A percentile compares a stretch with the other conserved stretches of the same genome.
Conservation (phyloP, 2,797 vertebrate species). For the Phyllotis vaccarum region DNA sequence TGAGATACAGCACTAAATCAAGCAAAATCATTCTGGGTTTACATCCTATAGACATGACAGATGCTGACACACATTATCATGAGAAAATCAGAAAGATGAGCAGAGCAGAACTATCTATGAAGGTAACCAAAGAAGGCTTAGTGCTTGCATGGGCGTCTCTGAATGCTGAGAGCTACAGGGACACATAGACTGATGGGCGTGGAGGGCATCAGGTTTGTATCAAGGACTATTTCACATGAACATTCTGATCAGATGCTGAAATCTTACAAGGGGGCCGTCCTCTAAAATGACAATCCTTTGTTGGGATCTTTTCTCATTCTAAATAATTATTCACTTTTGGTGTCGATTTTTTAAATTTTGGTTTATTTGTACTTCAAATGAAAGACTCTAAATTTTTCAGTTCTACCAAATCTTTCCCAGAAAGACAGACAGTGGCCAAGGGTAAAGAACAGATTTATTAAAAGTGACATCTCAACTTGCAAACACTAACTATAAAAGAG, state of each 20-base stretch:
- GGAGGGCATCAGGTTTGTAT: background rate
- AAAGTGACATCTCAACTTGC: background rate
- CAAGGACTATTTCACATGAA: background rate
- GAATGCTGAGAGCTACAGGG: background rate
- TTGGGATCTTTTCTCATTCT: constrained; percentile 32
- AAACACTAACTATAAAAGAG: constrained; percentile 8
- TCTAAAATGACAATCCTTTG: background rate
- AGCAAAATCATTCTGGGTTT: constrained; percentile 43
- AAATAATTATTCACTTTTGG: constrained; percentile 38
- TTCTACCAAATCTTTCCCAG: background rate
- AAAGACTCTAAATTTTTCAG: background rate
- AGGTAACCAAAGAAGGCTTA: background rate
- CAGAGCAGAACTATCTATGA: background rate
- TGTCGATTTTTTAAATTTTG: constrained; percentile 17
- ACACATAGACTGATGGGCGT: fast-evolving
- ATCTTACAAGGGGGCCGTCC: background rate
- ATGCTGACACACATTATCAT: background rate
- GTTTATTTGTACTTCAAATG: constrained; percentile 52
- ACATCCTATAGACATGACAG: background rate
- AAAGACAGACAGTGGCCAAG: background rate
- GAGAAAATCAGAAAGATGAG: background rate
- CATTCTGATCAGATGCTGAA: constrained; percentile 7
- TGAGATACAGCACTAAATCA: background rate
- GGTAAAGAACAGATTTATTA: background rate
- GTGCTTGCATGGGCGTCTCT: background rate